phyloP scores from a whole-genome alignment of 2,113 vertebrate genomes.

The Crotalus helleri region DNA sequence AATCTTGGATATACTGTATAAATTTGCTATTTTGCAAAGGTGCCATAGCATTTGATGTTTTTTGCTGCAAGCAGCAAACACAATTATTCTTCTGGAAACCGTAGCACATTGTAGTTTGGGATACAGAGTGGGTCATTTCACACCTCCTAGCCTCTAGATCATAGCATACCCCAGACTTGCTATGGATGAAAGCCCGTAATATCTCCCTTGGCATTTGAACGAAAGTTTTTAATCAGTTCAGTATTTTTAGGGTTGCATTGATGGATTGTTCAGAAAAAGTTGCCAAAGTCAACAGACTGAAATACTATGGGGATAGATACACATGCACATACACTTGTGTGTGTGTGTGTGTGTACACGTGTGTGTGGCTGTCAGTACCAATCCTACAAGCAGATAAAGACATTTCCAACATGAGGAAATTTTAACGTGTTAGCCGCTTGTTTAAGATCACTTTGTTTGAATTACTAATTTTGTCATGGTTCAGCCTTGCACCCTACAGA shows the following conservation, averaged over 20 bases:
- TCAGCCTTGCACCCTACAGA: background rate
- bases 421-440: background rate
- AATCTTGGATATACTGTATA: background rate
- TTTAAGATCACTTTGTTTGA: background rate
- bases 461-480: background rate
- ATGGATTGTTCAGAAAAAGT: background rate
- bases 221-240: background rate
- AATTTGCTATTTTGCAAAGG: background rate
- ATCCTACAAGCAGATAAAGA: constrained; percentile 2
- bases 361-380: background rate
- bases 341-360: background rate
- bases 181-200: background rate
- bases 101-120: background rate
- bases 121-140: background rate
- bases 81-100: background rate
- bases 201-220: background rate
- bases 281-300: background rate
- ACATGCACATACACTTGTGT: background rate
- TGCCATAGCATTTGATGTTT: background rate
- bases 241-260: background rate
- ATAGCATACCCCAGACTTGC: background rate
- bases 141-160: background rate
- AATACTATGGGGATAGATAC: background rate
- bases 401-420: background rate
- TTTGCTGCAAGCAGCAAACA: background rate